Evolutionary conservation across 2,797 vertebrate species (phyloP), one percentile per base, ranked within the genome.

Genomic region (Sebastes minor): DNA sequence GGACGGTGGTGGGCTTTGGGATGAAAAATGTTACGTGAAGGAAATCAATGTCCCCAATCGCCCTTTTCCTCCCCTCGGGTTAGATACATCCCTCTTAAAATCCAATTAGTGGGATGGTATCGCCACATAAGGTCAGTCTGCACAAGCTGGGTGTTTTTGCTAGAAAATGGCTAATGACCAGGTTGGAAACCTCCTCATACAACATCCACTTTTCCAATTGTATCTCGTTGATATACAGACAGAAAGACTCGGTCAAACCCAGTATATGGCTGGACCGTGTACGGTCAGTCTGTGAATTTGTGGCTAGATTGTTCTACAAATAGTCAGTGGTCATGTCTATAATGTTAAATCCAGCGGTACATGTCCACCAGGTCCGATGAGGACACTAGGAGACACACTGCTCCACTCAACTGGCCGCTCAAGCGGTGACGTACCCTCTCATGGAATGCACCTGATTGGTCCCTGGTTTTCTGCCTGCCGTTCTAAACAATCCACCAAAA

Each of bases 81-180:
- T 73, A 81, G 79, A 78, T 46, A 55, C 71, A 77, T 71, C 55
- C 66, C 57, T 78, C 74, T 87, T 83, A 79, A 90, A 86, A 76
- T 77, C 81, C 83, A 91, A 89, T 91, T 90, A 90, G 75, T 14
- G n/a, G 30, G 28, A 55, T 30, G 28, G 62, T 77, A 79, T 76
- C 65, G 75, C 65, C 25, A 72, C 61, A 66, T 62, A 66, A 85
- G 81, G 85, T 88, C 80, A 85, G 69, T 33, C 67, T 46, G 74
- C 69, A 73, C 56, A 74, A 56, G 57, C 27, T 12, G 61, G 49
- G 20, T 75, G 62, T 72, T 81, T 63, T 25, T 56, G 70, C 35
- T 57, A 23, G 30, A 46, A 80, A 85, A 79, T 42, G 10, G 55
- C 55, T 76, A 73, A 83, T 80, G 53, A 81, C 62, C 60, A 72